Evolutionary conservation across 1,140 invertebrate genomes (phyloP).

Genomic region (Phocides pigmalion): DNA sequence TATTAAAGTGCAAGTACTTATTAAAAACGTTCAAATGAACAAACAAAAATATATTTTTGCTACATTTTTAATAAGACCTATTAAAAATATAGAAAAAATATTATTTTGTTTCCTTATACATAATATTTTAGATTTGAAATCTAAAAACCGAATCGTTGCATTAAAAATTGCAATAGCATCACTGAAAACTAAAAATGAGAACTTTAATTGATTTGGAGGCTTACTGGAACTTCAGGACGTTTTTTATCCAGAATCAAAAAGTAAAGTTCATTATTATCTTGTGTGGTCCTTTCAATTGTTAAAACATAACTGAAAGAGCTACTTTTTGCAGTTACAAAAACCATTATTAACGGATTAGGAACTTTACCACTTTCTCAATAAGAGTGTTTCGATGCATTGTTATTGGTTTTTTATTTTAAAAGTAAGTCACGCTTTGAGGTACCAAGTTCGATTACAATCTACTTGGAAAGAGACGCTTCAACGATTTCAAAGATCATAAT

Average conservation of each 20-base stretch:
- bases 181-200: no score
- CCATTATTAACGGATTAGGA: conserved; percentile 4
- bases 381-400: conserved; percentile 1
- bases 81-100: no score
- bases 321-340: conserved; percentile 26
- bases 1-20: no score
- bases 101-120: no score
- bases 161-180: no score
- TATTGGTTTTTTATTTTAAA: conserved; percentile 28
- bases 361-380: conserved; percentile 30
- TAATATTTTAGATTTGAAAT: no score
- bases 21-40: no score
- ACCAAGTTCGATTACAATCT: conserved; percentile 54
- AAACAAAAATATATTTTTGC: no score
- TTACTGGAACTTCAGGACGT: conserved; percentile 25
- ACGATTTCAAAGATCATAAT: conserved; percentile 51
- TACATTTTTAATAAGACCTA: no score
- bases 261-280: conserved; percentile 41
- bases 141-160: no score
- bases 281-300: conserved; percentile 48
- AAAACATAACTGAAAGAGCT: conserved; percentile 24
- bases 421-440: conserved; percentile 64
- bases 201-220: no score
- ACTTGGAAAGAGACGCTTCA: conserved; percentile 61
- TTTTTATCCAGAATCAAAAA: conserved; percentile 35